Evolutionary conservation across 2,888 invertebrate genomes (phyloP), one percentile per base, ranked within the genome.

Genomic region (Steinernema carpocapsae): DNA sequence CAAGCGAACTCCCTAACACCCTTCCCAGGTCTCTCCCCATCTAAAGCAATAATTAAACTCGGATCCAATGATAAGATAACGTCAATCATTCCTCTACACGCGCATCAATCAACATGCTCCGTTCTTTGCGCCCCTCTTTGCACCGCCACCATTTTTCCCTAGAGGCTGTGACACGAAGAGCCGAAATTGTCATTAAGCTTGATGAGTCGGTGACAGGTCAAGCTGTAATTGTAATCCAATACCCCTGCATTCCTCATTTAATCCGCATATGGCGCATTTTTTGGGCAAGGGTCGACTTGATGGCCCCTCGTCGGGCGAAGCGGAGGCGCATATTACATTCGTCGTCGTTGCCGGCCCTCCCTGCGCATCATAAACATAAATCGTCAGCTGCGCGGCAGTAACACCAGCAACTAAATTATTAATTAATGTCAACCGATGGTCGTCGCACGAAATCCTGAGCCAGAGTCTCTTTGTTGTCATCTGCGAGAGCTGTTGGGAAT

Each of bases 361-460:
- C 56, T 6, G 56, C 56, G 56, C 56, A 56, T 56, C 56, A 26
- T 56, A 56, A 56, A 56, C 56, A 56, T 56, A 56, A 56, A 56
- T 56, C 56, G 56, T 26, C 56, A 56, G 56, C 56, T 26, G 56
- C 56, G 56, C 22, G 14, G 56, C 56, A 26, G 56, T 56, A 56
- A 56, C 56, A 17, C n/a, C 56, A 6, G 22, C 56, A 56, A 22
- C 56, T 56, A 56, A 56, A 56, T 56, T 56, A 56, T 56, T 56
- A 56, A 56, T 56, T 56, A 56, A 56, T 26, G 56, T 56, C 56
- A 56, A 10, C 56, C 56, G 56, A 12, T 19, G 56, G 12, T 26
- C 26, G n/a, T 26, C 17, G 56, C 43, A 14, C 43, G 10, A 43
- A 43, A n/a, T n/a, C 43, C 43, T n/a, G n/a, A 43, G 43, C 43